Conservation (phyloP, 1,140 invertebrate species). For the Lerema accius region DNA sequence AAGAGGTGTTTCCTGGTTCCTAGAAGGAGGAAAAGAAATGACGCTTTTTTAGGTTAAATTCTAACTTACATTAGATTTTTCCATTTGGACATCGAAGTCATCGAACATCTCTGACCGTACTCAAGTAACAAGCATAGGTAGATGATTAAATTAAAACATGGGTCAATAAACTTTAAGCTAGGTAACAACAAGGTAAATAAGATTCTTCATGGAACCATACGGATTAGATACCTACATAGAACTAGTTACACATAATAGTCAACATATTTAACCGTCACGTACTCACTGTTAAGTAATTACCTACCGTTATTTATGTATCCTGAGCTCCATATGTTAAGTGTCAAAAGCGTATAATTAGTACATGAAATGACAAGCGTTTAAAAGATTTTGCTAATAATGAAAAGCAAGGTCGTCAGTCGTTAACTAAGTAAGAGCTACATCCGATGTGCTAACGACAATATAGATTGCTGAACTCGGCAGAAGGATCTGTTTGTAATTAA, state of each 20-base stretch:
- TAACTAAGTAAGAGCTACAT: background rate
- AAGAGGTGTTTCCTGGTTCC: too few species aligned
- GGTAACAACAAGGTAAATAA: too few species aligned
- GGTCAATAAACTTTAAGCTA: too few species aligned
- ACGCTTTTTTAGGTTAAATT: too few species aligned
- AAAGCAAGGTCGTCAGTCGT: conserved; percentile 6
- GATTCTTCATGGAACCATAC: too few species aligned
- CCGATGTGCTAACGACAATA: background rate
- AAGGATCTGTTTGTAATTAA: background rate
- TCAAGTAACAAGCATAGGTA: too few species aligned
- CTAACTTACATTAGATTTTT: too few species aligned
- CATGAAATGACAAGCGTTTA: conserved; percentile 5
- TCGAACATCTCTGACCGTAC: too few species aligned
- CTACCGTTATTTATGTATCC: conserved; percentile 1
- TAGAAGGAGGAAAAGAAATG: too few species aligned
- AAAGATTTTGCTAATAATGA: background rate
- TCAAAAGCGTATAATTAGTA: conserved; percentile 12
- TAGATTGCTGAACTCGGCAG: too few species aligned
- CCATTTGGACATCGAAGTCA: too few species aligned
- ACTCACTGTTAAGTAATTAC: background rate
- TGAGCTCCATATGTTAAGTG: background rate
- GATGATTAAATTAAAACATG: too few species aligned
- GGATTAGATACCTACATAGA: background rate
- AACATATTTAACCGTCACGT: background rate
- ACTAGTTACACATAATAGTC: background rate